Base-by-base conservation (phyloP, 2,888 invertebrate genomes). In the Diplolepis rosae region DNA sequence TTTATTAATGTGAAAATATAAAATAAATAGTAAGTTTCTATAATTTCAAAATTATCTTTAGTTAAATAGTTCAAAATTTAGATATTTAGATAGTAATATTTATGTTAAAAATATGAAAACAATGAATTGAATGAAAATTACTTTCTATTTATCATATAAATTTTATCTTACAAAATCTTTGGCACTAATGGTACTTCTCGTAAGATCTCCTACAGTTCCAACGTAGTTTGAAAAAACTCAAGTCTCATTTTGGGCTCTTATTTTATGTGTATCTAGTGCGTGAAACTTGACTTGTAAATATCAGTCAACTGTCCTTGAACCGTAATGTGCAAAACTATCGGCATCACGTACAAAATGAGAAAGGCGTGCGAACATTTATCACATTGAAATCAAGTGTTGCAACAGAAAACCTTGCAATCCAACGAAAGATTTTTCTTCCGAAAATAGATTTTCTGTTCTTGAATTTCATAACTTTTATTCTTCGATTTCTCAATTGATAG, bases 61-160 rank as follows among this genome's bases (percentile, higher is more conserved):
- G 15, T 42, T 13, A 11, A 39, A n/a, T 39, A 39, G n/a, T 39
- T n/a, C 4, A 39, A 39, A 39, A 1, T 1, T 39, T n/a, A n/a
- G n/a, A 5, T 0, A n/a, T 1, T 1, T 39, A 13, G 2, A 1
- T 39, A 13, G 2, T 35, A 13, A 2, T 24, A 6, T n/a, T 28
- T 6, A 52, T 13, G n/a, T 13, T 28, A 28, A 24, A 2, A 11
- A 13, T 11, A n/a, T n/a, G 1, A 39, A 0, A 4, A 32, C 9
- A 32, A 11, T 9, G 7, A 32, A 9, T 27, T 56, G 1, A 35
- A 24, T 35, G 76, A 76, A 70, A 79, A 79, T 80, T 80, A 77
- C 76, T 80, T 72, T 66, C n/a, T 22, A 48, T 30, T 48, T 42
- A 61, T 13, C 6, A 35, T 61, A 65, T 42, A 18, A 65, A 22